Evolutionary conservation across 2,888 invertebrate genomes (phyloP).

Genomic region (Rhingia rostrata): DNA sequence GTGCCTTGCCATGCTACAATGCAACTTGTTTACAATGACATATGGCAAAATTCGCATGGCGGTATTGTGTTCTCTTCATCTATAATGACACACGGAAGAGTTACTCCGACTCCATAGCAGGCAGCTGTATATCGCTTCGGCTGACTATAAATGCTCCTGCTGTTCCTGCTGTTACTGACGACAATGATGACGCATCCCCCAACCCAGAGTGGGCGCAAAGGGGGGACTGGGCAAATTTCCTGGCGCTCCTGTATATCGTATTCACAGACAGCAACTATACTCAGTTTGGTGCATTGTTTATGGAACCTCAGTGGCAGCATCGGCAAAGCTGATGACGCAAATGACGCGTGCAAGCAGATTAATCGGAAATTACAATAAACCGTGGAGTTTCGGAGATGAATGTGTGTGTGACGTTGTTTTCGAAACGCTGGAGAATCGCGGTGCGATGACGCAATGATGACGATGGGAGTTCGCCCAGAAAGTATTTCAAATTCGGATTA

Average conservation of each 20-base stretch:
- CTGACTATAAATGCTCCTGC: constrained; percentile 22
- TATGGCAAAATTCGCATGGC: constrained; percentile 73
- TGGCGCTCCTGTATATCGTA: constrained; percentile 12
- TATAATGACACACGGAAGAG: constrained; percentile 70
- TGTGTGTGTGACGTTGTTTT: constrained; percentile 18
- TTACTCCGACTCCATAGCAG: constrained; percentile 46
- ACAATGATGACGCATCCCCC: constrained; percentile 55
- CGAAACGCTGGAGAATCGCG: constrained; percentile 2
- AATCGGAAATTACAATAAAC: constrained; percentile 74
- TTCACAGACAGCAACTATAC: constrained; percentile 41
- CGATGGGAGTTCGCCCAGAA: constrained; percentile 20
- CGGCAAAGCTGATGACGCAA: constrained; percentile 71
- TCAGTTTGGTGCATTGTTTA: constrained; percentile 69
- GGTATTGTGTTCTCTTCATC: constrained; percentile 70
- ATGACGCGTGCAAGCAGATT: constrained; percentile 74
- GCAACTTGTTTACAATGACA: constrained; percentile 73
- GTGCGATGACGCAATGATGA: constrained; percentile 32
- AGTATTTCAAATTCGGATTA: constrained; percentile 56
- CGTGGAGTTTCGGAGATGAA: constrained; percentile 53
- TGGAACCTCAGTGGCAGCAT: constrained; percentile 66
- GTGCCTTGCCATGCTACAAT: constrained; percentile 53
- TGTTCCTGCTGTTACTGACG: constrained; percentile 32
- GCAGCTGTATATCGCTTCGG: constrained; percentile 43
- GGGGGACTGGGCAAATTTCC: neutral
- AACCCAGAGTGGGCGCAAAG: neutral